These are phyloP conservation scores for Chaitophorus viminalis DNA, from an alignment of 2,888 invertebrate genomes.

Conservation along the genomic window DNA sequence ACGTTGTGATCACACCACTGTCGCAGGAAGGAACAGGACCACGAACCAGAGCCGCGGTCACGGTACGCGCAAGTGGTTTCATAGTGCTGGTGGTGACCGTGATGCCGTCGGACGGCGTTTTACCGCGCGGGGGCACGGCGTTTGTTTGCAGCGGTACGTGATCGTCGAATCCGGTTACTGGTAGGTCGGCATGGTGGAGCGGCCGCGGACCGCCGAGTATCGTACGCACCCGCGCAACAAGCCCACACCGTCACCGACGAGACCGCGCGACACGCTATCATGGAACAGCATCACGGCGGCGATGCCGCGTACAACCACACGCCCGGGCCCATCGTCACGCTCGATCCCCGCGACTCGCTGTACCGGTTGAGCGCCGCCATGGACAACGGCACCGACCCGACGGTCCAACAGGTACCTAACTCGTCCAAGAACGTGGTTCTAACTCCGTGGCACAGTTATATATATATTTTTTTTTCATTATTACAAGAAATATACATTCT, in stretches of 20 bases:
- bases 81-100: too few species aligned
- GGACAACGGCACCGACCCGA: constrained; percentile 57
- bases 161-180: background rate
- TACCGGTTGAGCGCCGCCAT: constrained; percentile 21
- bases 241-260: background rate
- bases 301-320: constrained; percentile 32
- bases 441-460: too few species aligned
- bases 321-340: constrained; percentile 3
- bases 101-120: background rate
- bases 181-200: constrained; percentile 27
- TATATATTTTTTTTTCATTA: too few species aligned
- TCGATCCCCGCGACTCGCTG: constrained; percentile 30
- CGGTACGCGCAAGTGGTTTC: too few species aligned
- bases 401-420: constrained; percentile 52
- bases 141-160: background rate
- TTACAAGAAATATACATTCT: too few species aligned
- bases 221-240: background rate
- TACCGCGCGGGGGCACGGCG: background rate
- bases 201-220: background rate
- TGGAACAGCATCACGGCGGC: constrained; percentile 12
- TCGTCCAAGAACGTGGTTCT: too few species aligned
- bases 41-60: too few species aligned
- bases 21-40: too few species aligned
- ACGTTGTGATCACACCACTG: too few species aligned
- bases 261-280: background rate